Conservation (phyloP, 2,113 vertebrate species). For the Uria lomvia region DNA sequence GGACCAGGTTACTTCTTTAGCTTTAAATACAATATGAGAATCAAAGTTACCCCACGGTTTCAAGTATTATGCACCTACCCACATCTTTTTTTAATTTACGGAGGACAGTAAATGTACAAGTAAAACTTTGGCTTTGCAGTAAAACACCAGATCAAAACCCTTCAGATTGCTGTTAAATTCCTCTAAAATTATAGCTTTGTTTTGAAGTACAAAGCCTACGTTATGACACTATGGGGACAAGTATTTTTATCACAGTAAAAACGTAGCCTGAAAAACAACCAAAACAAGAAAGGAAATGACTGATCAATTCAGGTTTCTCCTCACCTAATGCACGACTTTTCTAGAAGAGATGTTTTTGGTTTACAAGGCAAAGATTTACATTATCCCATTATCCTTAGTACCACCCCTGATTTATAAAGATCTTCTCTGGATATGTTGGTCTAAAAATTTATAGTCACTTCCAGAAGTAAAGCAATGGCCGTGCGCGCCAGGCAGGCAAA, state of each 20-base stretch:
- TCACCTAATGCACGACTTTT: neutral
- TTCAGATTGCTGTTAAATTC: neutral
- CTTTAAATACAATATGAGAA: neutral
- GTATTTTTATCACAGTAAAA: neutral
- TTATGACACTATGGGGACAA: neutral
- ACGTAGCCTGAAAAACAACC: neutral
- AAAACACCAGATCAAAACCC: neutral
- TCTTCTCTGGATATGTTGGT: neutral
- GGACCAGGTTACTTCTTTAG: neutral
- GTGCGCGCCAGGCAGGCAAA: neutral
- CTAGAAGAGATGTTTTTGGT: neutral
- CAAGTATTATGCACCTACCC: neutral
- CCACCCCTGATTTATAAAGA: neutral
- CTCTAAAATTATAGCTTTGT: neutral
- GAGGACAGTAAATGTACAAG: neutral
- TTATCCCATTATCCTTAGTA: neutral
- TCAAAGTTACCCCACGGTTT: neutral
- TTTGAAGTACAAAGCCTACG: neutral
- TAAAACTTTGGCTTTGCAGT: neutral
- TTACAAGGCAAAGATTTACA: neutral
- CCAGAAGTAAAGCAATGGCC: neutral
- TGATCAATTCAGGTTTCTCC: neutral
- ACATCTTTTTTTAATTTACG: neutral
- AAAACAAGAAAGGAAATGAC: neutral
- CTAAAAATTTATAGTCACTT: neutral